Evolutionary conservation across 1,140 invertebrate genomes (phyloP).

Genomic region (Geopemphigus sp.): DNA sequence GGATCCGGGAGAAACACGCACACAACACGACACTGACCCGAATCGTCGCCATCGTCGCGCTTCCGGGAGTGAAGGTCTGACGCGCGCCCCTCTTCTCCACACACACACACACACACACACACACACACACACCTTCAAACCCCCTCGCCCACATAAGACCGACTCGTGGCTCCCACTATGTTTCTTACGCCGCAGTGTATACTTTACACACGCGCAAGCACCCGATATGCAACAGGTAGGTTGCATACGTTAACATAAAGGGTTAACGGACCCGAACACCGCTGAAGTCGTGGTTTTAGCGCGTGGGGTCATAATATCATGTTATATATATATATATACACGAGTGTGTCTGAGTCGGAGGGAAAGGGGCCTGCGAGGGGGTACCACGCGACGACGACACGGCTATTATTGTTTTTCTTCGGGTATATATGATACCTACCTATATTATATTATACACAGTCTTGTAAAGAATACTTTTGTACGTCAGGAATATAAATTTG

Average conservation of each 20-base stretch:
- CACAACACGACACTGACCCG: conserved; percentile 49
- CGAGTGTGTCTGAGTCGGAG: too few species aligned
- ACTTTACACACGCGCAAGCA: background rate
- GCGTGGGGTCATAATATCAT: background rate
- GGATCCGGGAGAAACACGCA: conserved; percentile 48
- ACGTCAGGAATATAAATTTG: too few species aligned
- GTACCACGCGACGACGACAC: background rate
- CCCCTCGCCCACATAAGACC: too few species aligned
- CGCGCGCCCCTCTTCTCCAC: background rate
- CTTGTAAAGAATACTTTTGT: too few species aligned
- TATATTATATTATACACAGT: too few species aligned
- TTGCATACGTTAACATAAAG: conserved; percentile 5
- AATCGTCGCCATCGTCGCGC: conserved; percentile 44
- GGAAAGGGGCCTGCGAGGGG: too few species aligned
- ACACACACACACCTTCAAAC: too few species aligned
- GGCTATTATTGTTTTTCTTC: background rate
- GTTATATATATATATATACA: background rate
- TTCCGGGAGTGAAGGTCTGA: conserved; percentile 47
- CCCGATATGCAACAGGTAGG: conserved; percentile 34
- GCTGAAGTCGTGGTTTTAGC: background rate
- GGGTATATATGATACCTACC: too few species aligned
- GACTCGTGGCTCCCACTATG: too few species aligned
- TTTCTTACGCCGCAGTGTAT: background rate
- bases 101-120: too few species aligned
- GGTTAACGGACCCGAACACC: conserved; percentile 45